A percentile compares a stretch with the other conserved stretches of the same genome.
These are phyloP conservation scores for Wiebesia pumilae DNA, from an alignment of 1,140 invertebrate genomes.

Conservation along the genomic window DNA sequence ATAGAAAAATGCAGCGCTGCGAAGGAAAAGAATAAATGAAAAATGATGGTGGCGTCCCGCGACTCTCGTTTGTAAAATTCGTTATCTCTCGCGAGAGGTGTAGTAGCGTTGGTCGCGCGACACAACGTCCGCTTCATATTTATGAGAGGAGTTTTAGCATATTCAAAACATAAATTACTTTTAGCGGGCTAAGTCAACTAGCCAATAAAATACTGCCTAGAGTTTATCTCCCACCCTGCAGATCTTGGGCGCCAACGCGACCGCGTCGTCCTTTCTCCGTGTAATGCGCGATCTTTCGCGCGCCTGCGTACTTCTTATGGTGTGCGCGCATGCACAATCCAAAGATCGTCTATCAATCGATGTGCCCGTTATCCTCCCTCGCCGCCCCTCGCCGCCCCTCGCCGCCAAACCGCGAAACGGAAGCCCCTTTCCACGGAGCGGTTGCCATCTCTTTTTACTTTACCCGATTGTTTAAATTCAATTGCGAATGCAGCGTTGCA, in stretches of 20 bases:
- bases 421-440: not conserved
- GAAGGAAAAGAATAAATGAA: slow-evolving; percentile 11
- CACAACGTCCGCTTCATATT: slow-evolving; percentile 67
- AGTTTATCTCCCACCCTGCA: slow-evolving; percentile 61
- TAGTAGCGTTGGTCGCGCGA: not conserved
- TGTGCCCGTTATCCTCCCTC: not conserved
- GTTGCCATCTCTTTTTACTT: too few species aligned
- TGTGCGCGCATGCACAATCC: not conserved
- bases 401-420: not conserved
- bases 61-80: slow-evolving; percentile 65
- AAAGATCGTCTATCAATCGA: slow-evolving; percentile 10
- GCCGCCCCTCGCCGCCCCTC: too few species aligned
- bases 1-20: not conserved
- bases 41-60: slow-evolving; percentile 23
- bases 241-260: slow-evolving; percentile 5
- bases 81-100: slow-evolving; percentile 61
- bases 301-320: not conserved
- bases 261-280: slow-evolving; percentile 7
- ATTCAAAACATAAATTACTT: slow-evolving; percentile 72
- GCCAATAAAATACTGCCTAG: slow-evolving; percentile 68
- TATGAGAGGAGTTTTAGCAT: slow-evolving; percentile 70
- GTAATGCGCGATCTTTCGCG: slow-evolving; percentile 18
- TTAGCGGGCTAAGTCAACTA: slow-evolving; percentile 66
- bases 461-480: not conserved
- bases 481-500: not conserved